Evolutionary conservation across 2,797 vertebrate species (phyloP), one percentile per base, ranked within the genome.

Genomic region (Manis crassicaudata): DNA sequence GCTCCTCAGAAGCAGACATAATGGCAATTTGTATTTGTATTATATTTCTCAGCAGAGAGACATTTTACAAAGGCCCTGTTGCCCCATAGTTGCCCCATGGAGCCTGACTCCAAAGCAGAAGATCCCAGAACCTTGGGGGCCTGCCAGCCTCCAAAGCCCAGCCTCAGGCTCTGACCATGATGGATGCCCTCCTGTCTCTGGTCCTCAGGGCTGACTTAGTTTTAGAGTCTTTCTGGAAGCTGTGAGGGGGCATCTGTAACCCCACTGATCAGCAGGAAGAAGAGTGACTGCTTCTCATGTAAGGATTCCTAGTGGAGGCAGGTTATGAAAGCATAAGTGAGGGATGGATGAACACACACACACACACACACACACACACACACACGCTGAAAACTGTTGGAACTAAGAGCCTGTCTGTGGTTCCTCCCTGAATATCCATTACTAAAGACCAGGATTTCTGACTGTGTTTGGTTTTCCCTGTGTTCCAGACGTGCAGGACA

Each of bases 21-120:
- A 97, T 70, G 96, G 91, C 63, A 95, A 90, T 97, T 97, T 96
- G 94, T 97, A 94, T 97, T 96, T 95, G 95, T 93, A 97, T 95
- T 96, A 82, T 50, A 82, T 23, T 83, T 94, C 84, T 96, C 96
- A 94, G 94, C 96, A 97, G 95, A 97, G 92, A 68, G 89, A n/a
- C 27, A 25, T 92, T 85, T 95, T 92, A 96, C 87, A 92, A 94
- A 94, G 73, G 80, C 68, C 35, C 50, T 2, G 0, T 81, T 96
- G 95, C 76, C 92, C 93, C 56, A 63, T 79, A 70, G 62, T 70
- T 95, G 52, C 63, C 92, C 84, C 60, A 70, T 8, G 17, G 80
- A 93, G 72, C 46, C 76, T 21, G 50, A 89, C 37, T 89, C 56
- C 60, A 92, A 56, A 2, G 6, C 50, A 46, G 54, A 86, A 40